Base-by-base conservation (phyloP, 2,888 invertebrate genomes). In the Tineola bisselliella region DNA sequence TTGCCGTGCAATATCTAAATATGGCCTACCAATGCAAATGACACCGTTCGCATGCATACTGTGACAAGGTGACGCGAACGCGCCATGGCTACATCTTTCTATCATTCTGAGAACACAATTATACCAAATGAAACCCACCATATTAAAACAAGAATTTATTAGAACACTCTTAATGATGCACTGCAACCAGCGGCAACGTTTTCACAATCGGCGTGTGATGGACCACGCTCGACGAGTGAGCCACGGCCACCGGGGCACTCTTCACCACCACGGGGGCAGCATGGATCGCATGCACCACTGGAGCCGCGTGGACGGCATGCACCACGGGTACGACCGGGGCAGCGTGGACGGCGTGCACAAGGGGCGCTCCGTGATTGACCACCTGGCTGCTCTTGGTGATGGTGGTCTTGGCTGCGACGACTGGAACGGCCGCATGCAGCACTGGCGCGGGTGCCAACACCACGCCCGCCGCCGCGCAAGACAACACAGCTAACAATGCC, bases 271-370 rank as follows among this genome's bases (percentile, higher is more conserved):
- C 6, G 13, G 59, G 59, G 57, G 80, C 70, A 58, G 67, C 63
- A 65, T 71, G 72, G 11, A 67, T 65, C 31, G 73, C 68, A 69
- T 76, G 77, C 38, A 81, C 75, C 4, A 43, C 82, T 75, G 1
- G 84, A 57, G 80, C 70, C 58, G 67, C 63, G 65, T 71, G 72
- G 11, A 67, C 65, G 38, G 73, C 68, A 69, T 76, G 77, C 38
- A 81, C 75, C 4, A 43, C 82, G 76, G 1, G 84, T 82, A 0
- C 77, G 72, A 31, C 75, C 66, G 61, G 79, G 31, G 56, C 56
- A 78, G 61, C 81, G 73, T 8, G 81, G 73, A 59, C 76, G 75
- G 67, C 19, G 25, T 8, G n/a, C 15, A 84, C 82, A 44, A 81
- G 76, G 54, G 81, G 79, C 44, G 80, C 67, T 60, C 79, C 70